Base-by-base conservation (phyloP, 2,888 invertebrate genomes). In the Tachina grossa region DNA sequence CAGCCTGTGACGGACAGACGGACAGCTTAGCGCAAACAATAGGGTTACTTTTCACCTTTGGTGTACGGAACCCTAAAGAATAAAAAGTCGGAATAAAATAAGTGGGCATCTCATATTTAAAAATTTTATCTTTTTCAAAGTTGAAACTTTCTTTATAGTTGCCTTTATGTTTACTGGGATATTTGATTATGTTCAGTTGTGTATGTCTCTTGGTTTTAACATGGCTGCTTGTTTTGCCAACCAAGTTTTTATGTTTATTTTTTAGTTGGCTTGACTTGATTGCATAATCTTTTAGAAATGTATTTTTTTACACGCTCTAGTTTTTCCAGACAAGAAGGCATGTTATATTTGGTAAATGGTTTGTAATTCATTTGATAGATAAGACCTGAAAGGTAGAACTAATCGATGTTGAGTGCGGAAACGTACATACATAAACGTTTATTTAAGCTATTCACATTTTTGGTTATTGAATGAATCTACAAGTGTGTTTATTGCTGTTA, bases 261-360 rank as follows among this genome's bases (percentile, higher is more conserved):
- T 75, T 81, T 61, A 61, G 77, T 69, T 63, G 82, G 69, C 78
- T 82, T 78, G 78, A 77, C 78, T 75, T 79, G 80, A 76, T 71
- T 69, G 47, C 57, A 69, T 85, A 79, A 79, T 82, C 78, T 65
- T 43, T 78, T 51, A 43, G 57, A 77, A 78, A 71, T 85, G 41
- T 57, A 45, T 57, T 82, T 59, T 31, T 61, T 68, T 65, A 53
- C 59, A 79, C 49, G 76, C 76, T 71, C 61, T 19, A 47, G 49
- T 55, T 49, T 76, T 6, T 59, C n/a, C 65, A 13, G 1, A 57
- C 11, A 68, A 13, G 19, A 53, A 45, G 16, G 16, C 39, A 47
- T 45, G 14, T 75, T 81, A 16, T 53, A 22, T 75, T 69, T 16
- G 19, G 31, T 53, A 81, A 53, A 68, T 69, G 53, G 68, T 75